phyloP scores from a whole-genome alignment of 2,888 invertebrate genomes.

The Synanthedon tipuliformis region DNA sequence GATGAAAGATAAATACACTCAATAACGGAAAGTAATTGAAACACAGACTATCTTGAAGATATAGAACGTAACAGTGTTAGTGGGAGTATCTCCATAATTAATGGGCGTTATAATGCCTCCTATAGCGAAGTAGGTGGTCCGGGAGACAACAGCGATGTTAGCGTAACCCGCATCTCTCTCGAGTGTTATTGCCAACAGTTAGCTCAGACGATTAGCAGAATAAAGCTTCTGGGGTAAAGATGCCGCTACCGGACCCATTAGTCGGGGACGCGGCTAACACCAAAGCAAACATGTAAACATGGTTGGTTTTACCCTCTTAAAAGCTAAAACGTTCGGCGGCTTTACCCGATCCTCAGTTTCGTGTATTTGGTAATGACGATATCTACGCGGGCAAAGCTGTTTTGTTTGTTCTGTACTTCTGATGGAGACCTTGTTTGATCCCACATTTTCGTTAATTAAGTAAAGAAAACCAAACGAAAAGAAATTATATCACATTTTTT shows the following conservation, averaged over 20 bases:
- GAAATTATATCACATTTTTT: too few relatives aligned
- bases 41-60: background rate
- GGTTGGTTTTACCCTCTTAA: constrained; percentile 20
- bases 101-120: background rate
- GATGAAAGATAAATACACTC: background rate
- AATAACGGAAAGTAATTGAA: background rate
- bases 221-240: constrained; percentile 18
- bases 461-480: too few relatives aligned
- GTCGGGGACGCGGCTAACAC: constrained; percentile 32
- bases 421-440: too few relatives aligned
- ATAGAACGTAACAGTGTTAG: background rate
- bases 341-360: background rate
- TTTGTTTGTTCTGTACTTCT: too few relatives aligned
- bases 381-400: background rate
- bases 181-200: constrained; percentile 28
- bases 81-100: background rate
- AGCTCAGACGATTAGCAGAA: constrained; percentile 19
- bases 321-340: constrained; percentile 19
- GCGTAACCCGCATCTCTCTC: constrained; percentile 18
- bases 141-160: background rate
- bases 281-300: constrained; percentile 48
- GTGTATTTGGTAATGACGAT: constrained; percentile 4
- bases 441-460: too few relatives aligned
- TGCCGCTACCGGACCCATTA: constrained; percentile 35
- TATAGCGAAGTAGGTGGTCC: background rate